A percentile compares a stretch with the other conserved stretches of the same genome.
These are phyloP conservation scores for Pycnomerus fuliginosus DNA, from an alignment of 2,888 invertebrate genomes.

Conservation along the genomic window DNA sequence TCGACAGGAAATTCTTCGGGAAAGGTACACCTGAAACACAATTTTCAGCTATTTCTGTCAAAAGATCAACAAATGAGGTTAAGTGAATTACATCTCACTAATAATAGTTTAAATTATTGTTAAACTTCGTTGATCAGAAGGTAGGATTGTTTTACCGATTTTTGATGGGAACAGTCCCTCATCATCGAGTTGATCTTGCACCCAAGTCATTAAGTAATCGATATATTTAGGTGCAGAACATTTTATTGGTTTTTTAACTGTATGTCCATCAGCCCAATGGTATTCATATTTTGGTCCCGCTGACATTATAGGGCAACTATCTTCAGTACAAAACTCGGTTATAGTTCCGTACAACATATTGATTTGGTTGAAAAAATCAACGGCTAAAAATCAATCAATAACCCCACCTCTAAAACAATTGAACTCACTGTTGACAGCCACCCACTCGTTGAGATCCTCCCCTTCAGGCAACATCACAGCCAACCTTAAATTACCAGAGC, in stretches of 20 bases:
- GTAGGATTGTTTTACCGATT: constrained; percentile 83
- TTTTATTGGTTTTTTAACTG: constrained; percentile 97
- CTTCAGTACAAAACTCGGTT: constrained; percentile 98
- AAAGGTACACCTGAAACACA: constrained; percentile 90
- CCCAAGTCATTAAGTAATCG: constrained; percentile 99
- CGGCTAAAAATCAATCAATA: constrained; percentile 63
- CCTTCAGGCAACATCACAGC: constrained; percentile 98
- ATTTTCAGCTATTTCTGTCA: too few relatives aligned
- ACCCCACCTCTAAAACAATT: neutral
- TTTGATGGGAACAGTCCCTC: constrained; percentile 98
- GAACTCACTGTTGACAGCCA: constrained; percentile 96
- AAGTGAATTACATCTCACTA: too few relatives aligned
- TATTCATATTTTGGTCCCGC: constrained; percentile 99
- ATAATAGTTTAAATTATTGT: too few relatives aligned
- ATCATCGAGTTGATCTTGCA: constrained; percentile 98
- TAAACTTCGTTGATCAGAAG: neutral
- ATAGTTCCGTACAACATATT: constrained; percentile 99
- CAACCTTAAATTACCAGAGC: constrained; percentile 92
- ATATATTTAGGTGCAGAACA: constrained; percentile 99
- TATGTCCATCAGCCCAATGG: constrained; percentile 99
- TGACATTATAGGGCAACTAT: constrained; percentile 97
- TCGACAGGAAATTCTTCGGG: constrained; percentile 94
- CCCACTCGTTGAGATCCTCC: constrained; percentile 99
- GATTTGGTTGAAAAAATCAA: constrained; percentile 99
- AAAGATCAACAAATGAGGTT: too few relatives aligned